A percentile compares a stretch with the other conserved stretches of the same genome.
Evolutionary conservation across 2,797 vertebrate species (phyloP).

Genomic region (Nannoperca obscura): DNA sequence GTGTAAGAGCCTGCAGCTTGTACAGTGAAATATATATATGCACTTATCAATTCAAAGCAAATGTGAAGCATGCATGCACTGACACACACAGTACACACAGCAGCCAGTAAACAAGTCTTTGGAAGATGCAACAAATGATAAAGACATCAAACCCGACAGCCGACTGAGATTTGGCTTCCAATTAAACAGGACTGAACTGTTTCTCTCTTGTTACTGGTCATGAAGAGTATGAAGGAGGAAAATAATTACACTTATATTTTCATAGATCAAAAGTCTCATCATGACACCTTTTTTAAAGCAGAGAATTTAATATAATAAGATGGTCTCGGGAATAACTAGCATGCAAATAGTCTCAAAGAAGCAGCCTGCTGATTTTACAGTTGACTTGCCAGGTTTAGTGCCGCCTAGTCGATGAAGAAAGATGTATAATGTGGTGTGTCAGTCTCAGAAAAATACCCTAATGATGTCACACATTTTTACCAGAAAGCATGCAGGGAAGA

Average conservation of each 20-base stretch:
- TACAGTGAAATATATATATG: background rate
- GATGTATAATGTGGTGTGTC: background rate
- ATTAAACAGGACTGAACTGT: slow-evolving; percentile 19
- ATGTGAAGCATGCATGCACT: background rate
- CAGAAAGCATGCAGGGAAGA: background rate
- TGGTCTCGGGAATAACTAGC: background rate
- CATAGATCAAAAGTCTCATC: slow-evolving; percentile 5
- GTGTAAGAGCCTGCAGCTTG: background rate
- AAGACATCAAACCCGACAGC: slow-evolving; percentile 47
- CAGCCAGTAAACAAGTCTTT: slow-evolving; percentile 34
- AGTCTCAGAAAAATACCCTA: background rate
- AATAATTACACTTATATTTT: slow-evolving; percentile 18
- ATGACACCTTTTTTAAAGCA: slow-evolving; percentile 7
- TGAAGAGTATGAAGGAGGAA: slow-evolving; percentile 8
- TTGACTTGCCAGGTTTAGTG: background rate
- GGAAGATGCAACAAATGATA: slow-evolving; percentile 38
- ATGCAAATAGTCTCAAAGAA: background rate
- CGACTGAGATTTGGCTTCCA: slow-evolving; percentile 48
- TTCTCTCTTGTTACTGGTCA: slow-evolving; percentile 18
- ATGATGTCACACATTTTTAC: background rate
- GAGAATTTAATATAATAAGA: background rate
- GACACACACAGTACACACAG: slow-evolving; percentile 10
- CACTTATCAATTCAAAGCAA: slow-evolving; percentile 20
- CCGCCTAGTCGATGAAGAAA: background rate
- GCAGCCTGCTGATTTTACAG: background rate